Evolutionary conservation across 2,797 vertebrate genomes (phyloP), one percentile per base, ranked within the genome.

Genomic region (Esox masquinongy): DNA sequence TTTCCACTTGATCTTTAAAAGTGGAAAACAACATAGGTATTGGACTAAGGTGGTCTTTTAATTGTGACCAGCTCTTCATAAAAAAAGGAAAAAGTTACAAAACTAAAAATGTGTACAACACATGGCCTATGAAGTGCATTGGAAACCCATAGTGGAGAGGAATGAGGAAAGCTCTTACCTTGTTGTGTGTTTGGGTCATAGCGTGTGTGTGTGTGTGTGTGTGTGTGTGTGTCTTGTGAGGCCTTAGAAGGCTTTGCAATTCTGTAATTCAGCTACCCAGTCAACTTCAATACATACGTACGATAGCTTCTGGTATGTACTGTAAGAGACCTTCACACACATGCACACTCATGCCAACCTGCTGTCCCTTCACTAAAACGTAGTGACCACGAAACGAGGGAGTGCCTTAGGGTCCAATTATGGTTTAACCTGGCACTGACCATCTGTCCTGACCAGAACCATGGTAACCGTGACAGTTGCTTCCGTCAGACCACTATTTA

Each of bases 401-500:
- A 74, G 86, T 77, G 85, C 78, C 83, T 75, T 47, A 31, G 2
- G 5, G 74, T 82, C 77, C 81, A 76, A 74, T 78, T 1, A 83
- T 19, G 83, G 82, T 85, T 84, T 74, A 82, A 83, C 78, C 76
- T 83, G 83, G 84, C 84, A 84, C 77, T 79, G 82, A 85, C n/a
- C 17, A 1, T 80, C 85, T 68, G 83, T 84, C 72, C 49, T 53
- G 74, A 83, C 86, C 84, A 71, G 56, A 59, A 24, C 11, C n/a
- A 77, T 66, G 82, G 69, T 78, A 68, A 82, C 83, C 53, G 83
- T 84, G 81, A 91, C 89, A 83, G 82, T 79, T 76, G 81, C 83
- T 88, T 85, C 84, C 74, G 77, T 86, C 80, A 81, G 77, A 82
- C 49, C 77, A 78, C 84, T 90, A 89, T 91, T 89, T 87, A 86